These are phyloP conservation scores for Neomonachus schauinslandi DNA, from an alignment of 2,113 vertebrate genomes.

Conservation along the genomic window DNA sequence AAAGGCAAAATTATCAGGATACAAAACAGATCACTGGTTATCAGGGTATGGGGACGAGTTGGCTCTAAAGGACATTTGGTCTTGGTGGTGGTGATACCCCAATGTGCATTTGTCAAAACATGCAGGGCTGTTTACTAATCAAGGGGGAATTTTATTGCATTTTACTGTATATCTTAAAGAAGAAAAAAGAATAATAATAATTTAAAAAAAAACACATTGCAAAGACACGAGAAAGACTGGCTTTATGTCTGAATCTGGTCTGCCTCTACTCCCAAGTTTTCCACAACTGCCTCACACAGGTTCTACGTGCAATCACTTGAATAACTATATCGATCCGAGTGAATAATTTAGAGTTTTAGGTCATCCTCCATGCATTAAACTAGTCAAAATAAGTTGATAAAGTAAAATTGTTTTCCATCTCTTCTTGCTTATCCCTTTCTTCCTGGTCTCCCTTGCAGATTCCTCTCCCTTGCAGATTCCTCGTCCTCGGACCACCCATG, in stretches of 20 bases:
- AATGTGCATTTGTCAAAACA: background rate
- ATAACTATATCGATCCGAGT: background rate
- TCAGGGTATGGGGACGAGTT: background rate
- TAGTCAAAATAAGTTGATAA: background rate
- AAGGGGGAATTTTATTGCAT: background rate
- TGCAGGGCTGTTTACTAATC: background rate
- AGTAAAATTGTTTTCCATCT: background rate
- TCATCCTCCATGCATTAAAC: background rate
- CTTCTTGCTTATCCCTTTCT: background rate
- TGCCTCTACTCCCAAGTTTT: background rate
- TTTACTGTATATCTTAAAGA: background rate
- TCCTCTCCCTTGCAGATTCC: background rate
- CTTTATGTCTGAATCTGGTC: background rate
- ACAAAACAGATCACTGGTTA: background rate
- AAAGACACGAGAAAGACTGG: background rate
- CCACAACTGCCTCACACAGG: background rate
- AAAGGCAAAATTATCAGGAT: background rate
- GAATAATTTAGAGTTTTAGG: background rate
- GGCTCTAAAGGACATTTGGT: background rate
- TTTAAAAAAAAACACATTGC: background rate
- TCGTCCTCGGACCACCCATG: background rate
- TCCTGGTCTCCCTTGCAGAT: background rate
- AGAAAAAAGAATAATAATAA: background rate
- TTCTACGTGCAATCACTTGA: background rate
- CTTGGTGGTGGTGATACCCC: background rate